Conservation (phyloP, 1,140 invertebrate genomes). For the Leptinotarsa undecemlineata region DNA sequence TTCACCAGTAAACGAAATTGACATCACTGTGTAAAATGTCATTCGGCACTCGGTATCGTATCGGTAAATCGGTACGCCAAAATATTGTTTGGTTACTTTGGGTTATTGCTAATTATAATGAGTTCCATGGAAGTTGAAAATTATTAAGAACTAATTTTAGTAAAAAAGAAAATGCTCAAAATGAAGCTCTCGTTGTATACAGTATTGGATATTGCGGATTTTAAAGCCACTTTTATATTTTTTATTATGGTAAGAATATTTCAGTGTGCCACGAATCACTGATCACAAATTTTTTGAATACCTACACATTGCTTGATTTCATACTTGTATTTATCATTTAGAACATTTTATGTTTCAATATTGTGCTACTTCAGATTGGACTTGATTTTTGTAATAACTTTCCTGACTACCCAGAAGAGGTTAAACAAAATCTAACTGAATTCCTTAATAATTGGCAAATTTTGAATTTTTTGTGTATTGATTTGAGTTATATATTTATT, state of each 20-base stretch:
- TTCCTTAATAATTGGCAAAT: too few species aligned
- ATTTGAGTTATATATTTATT: too few species aligned
- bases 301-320: background rate
- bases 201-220: background rate
- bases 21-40: too few species aligned
- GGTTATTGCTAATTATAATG: too few species aligned
- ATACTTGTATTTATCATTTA: background rate
- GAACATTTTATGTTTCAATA: background rate
- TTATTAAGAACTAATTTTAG: too few species aligned
- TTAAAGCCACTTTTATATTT: background rate
- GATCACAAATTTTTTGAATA: background rate
- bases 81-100: too few species aligned
- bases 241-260: background rate
- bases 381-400: background rate
- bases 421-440: too few species aligned
- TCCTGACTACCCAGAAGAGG: background rate
- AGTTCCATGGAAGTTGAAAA: too few species aligned
- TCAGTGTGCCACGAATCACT: background rate
- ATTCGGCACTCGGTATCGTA: too few species aligned
- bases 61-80: too few species aligned
- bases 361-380: background rate
- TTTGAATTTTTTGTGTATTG: too few species aligned
- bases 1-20: too few species aligned
- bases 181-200: background rate
- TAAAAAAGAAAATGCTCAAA: background rate